A percentile compares a stretch with the other conserved stretches of the same genome.
Conservation (phyloP, 2,797 vertebrate genomes). For the Ceyx erithaca region DNA sequence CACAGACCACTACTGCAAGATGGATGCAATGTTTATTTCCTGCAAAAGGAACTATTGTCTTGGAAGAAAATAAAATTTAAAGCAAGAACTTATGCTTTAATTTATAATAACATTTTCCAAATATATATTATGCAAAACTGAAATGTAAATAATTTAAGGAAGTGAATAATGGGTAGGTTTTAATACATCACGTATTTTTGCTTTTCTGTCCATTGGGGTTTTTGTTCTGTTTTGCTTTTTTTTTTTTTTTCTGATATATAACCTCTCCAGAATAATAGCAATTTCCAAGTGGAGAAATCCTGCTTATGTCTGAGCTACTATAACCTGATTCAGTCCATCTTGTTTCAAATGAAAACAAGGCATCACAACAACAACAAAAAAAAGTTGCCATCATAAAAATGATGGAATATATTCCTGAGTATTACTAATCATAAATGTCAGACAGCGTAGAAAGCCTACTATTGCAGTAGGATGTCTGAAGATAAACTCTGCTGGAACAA, state of each 20-base stretch:
- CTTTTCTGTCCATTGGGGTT: not conserved
- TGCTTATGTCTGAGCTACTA: not conserved
- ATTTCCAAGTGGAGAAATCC: not conserved
- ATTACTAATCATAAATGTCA: constrained; percentile 16
- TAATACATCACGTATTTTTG: not conserved
- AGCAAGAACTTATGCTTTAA: not conserved
- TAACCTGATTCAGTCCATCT: not conserved
- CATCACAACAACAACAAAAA: not conserved
- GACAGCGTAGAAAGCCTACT: not conserved
- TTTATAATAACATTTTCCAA: not conserved
- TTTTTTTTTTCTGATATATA: not conserved
- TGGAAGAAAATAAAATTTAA: not conserved
- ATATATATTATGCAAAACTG: not conserved
- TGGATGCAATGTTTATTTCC: accelerated
- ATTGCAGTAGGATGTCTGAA: not conserved
- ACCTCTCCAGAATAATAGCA: not conserved
- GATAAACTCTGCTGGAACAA: not conserved
- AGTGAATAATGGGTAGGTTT: not conserved
- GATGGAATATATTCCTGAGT: not conserved
- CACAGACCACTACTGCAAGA: not conserved
- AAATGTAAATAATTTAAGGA: not conserved
- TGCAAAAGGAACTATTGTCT: not conserved
- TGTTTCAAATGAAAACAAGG: constrained; percentile 23
- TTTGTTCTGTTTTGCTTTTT: not conserved
- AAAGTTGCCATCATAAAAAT: not conserved